Evolutionary conservation across 2,888 invertebrate species (phyloP).

Genomic region (Drosophila bunnanda): DNA sequence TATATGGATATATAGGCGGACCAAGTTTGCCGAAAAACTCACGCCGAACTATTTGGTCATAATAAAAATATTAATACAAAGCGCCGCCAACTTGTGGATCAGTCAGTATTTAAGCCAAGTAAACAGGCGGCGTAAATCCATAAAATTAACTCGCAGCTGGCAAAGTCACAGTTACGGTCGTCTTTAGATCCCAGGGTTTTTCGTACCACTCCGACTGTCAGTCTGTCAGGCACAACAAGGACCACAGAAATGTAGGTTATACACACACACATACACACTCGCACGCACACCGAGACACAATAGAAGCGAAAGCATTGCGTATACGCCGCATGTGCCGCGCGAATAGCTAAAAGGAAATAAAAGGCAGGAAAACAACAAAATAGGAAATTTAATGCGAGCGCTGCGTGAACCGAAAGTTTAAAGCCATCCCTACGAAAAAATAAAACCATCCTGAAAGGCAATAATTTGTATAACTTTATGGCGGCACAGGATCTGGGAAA

Average conservation of each 20-base stretch:
- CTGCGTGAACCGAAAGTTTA: slow-evolving; percentile 50
- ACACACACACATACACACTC: slow-evolving; percentile 34
- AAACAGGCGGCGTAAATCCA: slow-evolving; percentile 63
- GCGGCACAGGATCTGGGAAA: slow-evolving; percentile 35
- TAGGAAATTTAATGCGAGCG: slow-evolving; percentile 59
- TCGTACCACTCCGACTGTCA: slow-evolving; percentile 36
- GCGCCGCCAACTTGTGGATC: slow-evolving; percentile 54
- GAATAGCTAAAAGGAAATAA: slow-evolving; percentile 44
- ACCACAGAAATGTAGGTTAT: slow-evolving; percentile 61
- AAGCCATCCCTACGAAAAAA: slow-evolving; percentile 29
- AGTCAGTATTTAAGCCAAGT: slow-evolving; percentile 56
- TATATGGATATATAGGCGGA: neutral
- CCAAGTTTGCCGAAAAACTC: slow-evolving; percentile 18
- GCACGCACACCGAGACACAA: slow-evolving; percentile 25
- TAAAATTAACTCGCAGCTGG: slow-evolving; percentile 65
- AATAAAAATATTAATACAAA: slow-evolving; percentile 61
- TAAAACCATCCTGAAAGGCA: slow-evolving; percentile 28
- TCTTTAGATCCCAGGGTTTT: slow-evolving; percentile 18
- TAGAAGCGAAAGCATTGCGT: slow-evolving; percentile 49
- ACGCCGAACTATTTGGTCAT: slow-evolving; percentile 34
- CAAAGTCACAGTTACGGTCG: slow-evolving; percentile 26
- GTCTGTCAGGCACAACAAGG: slow-evolving; percentile 47
- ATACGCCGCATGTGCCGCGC: slow-evolving; percentile 62
- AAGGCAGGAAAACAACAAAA: slow-evolving; percentile 52
- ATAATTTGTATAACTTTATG: slow-evolving; percentile 58